Evolutionary conservation across 2,113 vertebrate species (phyloP).

Genomic region (Pycnonotus jocosus): DNA sequence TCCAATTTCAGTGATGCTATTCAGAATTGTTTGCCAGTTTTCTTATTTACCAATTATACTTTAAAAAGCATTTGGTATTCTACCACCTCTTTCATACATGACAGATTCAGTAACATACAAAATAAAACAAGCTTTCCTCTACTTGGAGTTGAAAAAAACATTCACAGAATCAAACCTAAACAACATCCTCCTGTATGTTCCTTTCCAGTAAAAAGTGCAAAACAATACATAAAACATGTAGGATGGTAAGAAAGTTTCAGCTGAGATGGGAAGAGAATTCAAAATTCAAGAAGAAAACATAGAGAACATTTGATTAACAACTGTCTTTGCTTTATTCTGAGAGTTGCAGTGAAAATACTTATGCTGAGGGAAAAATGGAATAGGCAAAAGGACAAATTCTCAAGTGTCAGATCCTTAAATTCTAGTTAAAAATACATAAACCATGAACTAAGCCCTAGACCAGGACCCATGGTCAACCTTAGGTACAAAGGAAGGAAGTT

Average conservation of each 20-base stretch:
- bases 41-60: background rate
- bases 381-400: background rate
- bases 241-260: background rate
- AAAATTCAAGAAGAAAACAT: background rate
- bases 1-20: background rate
- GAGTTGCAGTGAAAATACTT: background rate
- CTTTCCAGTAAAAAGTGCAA: background rate
- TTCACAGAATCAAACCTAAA: background rate
- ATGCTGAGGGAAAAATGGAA: background rate
- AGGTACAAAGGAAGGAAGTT: background rate
- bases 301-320: background rate
- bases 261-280: background rate
- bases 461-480: background rate
- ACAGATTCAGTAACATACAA: background rate
- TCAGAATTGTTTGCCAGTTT: background rate
- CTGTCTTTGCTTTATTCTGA: background rate
- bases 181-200: background rate
- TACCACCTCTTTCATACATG: background rate
- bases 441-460: background rate
- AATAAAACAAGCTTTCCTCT: background rate
- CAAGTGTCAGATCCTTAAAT: background rate
- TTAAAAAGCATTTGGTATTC: background rate
- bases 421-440: background rate
- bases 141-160: background rate
- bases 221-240: background rate